Evolutionary conservation across 2,797 vertebrate species (phyloP), one percentile per base, ranked within the genome.

Genomic region (Crax fasciolata): DNA sequence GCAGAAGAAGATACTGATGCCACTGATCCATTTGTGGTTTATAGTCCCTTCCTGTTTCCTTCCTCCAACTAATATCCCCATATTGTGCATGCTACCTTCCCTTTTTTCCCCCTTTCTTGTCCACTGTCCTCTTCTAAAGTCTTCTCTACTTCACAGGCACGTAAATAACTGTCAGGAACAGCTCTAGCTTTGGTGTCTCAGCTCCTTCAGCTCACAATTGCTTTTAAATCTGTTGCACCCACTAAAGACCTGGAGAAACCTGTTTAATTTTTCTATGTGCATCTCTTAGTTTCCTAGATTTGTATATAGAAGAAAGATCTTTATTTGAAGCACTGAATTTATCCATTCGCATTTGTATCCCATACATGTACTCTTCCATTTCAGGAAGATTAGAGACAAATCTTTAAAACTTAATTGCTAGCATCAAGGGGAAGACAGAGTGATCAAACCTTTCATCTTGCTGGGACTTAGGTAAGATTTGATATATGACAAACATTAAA

Each of bases 1-100:
- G 2, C 2, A 58, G 44, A 57, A 55, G 27, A 8, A 84, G 20
- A 2, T 73, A 10, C 10, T 57, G 19, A 35, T 66, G 35, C 3
- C 58, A 18, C 7, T 39, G 19, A 24, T 49, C 25, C 9, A 35
- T 10, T 2, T 18, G 14, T n/a, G 14, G 1, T 5, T 79, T 82
- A 28, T 16, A 66, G 58, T n/a, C 4, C 9, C 4, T 18, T 77
- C 17, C 10, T 0, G 0, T 81, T 81, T 7, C 21, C 20, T 73
- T 82, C 18, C 10, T 81, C 17, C 23, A 9, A 13, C 13, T 32
- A 21, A 11, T 24, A n/a, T 20, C 24, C 38, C 38, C 35, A 30
- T 5, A 6, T 4, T 55, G 14, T 12, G 5, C 8, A 9, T 27
- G 9, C 11, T 71, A n/a, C 24, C 2, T 65, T 48, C 62, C 41